Base-by-base conservation (phyloP, 2,113 vertebrate genomes). In the Melanerpes formicivorus region DNA sequence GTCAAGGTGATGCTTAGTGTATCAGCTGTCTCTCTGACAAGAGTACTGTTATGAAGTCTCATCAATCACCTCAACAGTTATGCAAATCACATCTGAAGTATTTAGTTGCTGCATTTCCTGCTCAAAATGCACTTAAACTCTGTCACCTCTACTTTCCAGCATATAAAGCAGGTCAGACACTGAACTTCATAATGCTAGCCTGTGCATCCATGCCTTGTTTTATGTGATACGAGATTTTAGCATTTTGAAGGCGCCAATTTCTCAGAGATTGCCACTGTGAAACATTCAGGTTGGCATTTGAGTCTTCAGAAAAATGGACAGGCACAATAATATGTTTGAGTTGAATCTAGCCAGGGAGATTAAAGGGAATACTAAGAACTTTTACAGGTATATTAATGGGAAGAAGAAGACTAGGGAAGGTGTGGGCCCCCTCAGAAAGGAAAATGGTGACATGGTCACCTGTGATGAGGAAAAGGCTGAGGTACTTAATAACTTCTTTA, bases 41-140 rank as follows among this genome's bases (percentile, higher is more conserved):
- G 69, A 95, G 90, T 58, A 65, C 88, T 90, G 76, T 90, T 86
- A 93, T 29, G 65, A 91, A 95, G 93, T 91, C 88, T 95, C 88
- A 83, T 58, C 83, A 85, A 92, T 59, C 71, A 86, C 80, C 76
- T 86, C 93, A 95, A 94, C 64, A 95, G 88, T 67, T 91, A 77
- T 93, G 90, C 73, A 93, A 95, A 95, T 93, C 88, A 76, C 84
- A 82, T 66, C 75, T 90, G 62, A 93, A 94, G 85, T 83, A 90
- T 67, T 88, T 91, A 90, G 92, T 59, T 83, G 54, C 72, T 90
- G 85, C 48, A 67, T 88, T 85, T 58, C 54, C 37, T 67, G 58
- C 37, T 86, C 80, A 91, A 94, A 95, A 91, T 21, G 19, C 77
- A 80, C 80, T 86, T 78, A 52, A 94, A 77, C 72, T 85, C 60